These are phyloP conservation scores for Timema podura DNA, from an alignment of 2,888 invertebrate genomes.

Conservation along the genomic window DNA sequence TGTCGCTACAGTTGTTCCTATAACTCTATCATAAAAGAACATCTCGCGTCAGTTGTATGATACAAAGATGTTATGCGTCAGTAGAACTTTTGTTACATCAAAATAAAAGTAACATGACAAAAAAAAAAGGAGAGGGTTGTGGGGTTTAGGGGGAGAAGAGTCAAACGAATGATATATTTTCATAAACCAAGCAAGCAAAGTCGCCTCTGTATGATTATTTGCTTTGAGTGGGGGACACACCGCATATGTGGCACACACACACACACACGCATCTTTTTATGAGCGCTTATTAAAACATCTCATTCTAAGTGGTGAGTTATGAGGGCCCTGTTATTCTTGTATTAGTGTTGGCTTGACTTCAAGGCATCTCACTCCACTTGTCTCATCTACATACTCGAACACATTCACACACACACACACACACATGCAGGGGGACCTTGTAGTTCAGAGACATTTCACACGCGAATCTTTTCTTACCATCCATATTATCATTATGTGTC, in stretches of 20 bases:
- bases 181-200: conserved; percentile 27
- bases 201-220: conserved; percentile 25
- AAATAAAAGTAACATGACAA: neutral
- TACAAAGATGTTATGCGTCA: too few species aligned
- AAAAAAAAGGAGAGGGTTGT: neutral
- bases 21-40: too few species aligned
- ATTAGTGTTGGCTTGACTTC: conserved; percentile 27
- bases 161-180: conserved; percentile 27
- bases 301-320: conserved; percentile 29
- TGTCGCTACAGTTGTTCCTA: too few species aligned
- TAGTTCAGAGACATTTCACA: too few species aligned
- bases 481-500: too few species aligned
- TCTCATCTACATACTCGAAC: too few species aligned
- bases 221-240: conserved; percentile 28
- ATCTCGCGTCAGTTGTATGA: too few species aligned
- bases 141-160: neutral
- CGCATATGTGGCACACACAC: conserved; percentile 10
- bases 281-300: conserved; percentile 31
- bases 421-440: too few species aligned
- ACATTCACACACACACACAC: too few species aligned
- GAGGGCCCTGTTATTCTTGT: conserved; percentile 22
- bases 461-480: too few species aligned
- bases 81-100: too few species aligned
- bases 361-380: conserved; percentile 1
- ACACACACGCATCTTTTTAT: conserved; percentile 21